Percentiles rank a stretch among this genome's conserved stretches.
Evolutionary conservation across 2,888 invertebrate genomes (phyloP).

Genomic region (Acronicta aceris): DNA sequence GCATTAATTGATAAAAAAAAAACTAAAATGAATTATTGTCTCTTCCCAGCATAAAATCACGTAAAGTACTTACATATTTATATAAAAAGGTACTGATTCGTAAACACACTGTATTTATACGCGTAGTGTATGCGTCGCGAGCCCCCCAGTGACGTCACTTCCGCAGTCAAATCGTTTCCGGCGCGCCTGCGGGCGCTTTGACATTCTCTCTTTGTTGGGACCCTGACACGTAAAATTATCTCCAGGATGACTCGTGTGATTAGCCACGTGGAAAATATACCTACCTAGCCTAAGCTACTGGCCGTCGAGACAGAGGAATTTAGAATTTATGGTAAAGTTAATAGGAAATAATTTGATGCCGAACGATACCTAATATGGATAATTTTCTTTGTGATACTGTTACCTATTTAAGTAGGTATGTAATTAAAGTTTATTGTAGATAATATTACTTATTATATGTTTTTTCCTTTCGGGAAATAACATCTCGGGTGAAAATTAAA

Average conservation of each 20-base stretch:
- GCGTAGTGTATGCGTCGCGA: slow-evolving; percentile 54
- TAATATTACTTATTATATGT: too few species aligned
- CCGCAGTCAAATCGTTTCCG: slow-evolving; percentile 86
- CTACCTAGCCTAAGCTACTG: slow-evolving; percentile 28
- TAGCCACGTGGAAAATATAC: slow-evolving; percentile 73
- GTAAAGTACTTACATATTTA: too few species aligned
- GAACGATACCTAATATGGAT: too few species aligned
- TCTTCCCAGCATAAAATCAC: too few species aligned
- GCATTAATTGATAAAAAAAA: too few species aligned
- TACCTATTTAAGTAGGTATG: too few species aligned
- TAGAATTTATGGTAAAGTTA: not conserved
- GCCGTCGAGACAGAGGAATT: not conserved
- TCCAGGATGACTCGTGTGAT: slow-evolving; percentile 75
- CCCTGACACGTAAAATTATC: slow-evolving; percentile 77
- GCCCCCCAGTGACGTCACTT: slow-evolving; percentile 80
- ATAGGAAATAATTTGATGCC: not conserved
- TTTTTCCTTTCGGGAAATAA: too few species aligned
- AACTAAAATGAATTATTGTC: too few species aligned
- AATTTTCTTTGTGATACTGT: too few species aligned
- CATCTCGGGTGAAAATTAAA: too few species aligned
- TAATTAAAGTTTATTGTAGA: too few species aligned
- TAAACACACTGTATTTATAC: slow-evolving; percentile 34
- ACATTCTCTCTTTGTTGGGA: slow-evolving; percentile 79
- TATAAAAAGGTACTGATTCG: not conserved
- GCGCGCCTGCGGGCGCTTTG: slow-evolving; percentile 80